A percentile compares a stretch with the other conserved stretches of the same genome.
Conservation (phyloP, 2,888 invertebrate genomes). For the Hydrotaea cyrtoneurina region DNA sequence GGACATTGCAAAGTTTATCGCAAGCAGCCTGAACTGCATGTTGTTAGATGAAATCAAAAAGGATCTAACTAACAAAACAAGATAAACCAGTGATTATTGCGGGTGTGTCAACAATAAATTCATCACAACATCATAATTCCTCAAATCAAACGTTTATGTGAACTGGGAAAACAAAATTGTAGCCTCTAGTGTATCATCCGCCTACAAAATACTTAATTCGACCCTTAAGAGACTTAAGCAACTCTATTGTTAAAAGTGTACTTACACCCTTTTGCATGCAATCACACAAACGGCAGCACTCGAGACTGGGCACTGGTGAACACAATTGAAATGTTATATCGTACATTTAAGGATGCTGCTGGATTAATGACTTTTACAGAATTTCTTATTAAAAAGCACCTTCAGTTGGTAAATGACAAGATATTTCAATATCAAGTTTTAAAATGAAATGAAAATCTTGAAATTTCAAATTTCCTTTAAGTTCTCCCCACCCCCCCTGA, state of each 20-base stretch:
- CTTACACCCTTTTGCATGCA: background rate
- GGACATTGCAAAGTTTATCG: no score
- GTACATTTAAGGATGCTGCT: conserved; percentile 13
- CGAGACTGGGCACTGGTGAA: background rate
- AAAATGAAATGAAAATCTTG: conserved; percentile 18
- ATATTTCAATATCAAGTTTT: conserved; percentile 20
- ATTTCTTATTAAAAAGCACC: conserved; percentile 21
- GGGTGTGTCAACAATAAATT: no score
- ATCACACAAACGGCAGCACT: background rate
- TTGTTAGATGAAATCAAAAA: no score
- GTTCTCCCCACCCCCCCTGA: background rate
- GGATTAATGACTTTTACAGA: conserved; percentile 24
- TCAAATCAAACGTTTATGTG: no score
- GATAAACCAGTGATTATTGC: no score
- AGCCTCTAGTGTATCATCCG: no score
- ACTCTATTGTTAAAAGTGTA: background rate
- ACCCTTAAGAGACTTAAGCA: no score
- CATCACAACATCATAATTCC: no score
- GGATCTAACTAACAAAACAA: no score
- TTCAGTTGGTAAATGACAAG: background rate
- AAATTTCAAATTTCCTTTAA: conserved; percentile 16
- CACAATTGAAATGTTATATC: conserved; percentile 26
- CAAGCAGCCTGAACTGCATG: no score
- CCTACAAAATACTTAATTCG: no score
- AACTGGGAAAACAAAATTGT: no score